phyloP scores from a whole-genome alignment of 37 sponge, comb jelly and placozoan genomes.

The Crambe crambe region DNA sequence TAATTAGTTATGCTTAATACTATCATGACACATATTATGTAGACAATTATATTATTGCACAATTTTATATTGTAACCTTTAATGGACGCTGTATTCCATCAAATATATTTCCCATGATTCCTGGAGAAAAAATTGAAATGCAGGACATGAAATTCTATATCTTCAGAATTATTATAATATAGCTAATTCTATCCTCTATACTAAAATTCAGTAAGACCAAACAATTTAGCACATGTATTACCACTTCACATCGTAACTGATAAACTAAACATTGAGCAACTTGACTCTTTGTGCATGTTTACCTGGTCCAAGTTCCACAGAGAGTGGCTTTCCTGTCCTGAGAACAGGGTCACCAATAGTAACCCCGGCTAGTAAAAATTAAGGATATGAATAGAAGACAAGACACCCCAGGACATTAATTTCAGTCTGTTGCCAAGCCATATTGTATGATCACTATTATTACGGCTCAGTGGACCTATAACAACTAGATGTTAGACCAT shows the following conservation, averaged over 20 bases:
- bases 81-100: constrained; percentile 99
- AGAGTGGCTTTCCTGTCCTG: constrained; percentile 97
- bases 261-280: not conserved
- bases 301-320: constrained; percentile 99
- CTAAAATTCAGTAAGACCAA: not conserved
- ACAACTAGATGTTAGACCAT: too few species aligned
- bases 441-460: too few species aligned
- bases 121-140: constrained; percentile 18
- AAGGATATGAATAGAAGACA: constrained; percentile 11
- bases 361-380: constrained; percentile 79
- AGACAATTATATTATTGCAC: too few species aligned
- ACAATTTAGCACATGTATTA: too few species aligned
- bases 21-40: too few species aligned
- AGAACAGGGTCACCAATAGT: constrained; percentile 97
- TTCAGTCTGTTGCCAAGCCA: not conserved
- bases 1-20: too few species aligned
- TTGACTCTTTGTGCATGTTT: too few species aligned
- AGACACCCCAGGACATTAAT: not conserved
- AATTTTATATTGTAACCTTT: constrained; percentile 86
- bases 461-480: too few species aligned
- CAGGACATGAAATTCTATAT: not conserved
- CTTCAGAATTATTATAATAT: too few species aligned
- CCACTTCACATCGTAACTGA: too few species aligned
- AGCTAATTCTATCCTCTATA: too few species aligned
- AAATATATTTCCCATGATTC: constrained; percentile 96